Conservation (phyloP, 35 echinoderm and acorn worm species). For the Heliocidaris erythrogramma region DNA sequence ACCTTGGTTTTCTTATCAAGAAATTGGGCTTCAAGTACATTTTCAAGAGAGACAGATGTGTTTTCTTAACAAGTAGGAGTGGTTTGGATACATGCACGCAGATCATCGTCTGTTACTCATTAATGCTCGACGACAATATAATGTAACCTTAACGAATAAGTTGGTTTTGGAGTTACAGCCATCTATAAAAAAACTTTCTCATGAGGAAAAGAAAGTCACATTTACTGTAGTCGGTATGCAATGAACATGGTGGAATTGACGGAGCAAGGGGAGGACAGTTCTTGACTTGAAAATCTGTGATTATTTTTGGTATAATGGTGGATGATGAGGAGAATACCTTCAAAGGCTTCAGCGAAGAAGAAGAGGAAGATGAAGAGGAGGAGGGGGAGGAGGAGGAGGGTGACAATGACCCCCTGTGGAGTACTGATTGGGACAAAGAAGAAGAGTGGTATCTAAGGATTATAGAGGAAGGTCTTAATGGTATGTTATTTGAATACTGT, state of each 20-base stretch:
- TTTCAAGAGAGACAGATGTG: not conserved
- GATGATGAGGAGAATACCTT: too few relatives aligned
- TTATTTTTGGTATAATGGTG: too few relatives aligned
- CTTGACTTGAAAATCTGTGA: too few relatives aligned
- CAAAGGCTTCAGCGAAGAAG: not conserved
- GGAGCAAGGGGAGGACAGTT: too few relatives aligned
- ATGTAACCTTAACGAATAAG: not conserved
- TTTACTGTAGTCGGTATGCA: not conserved
- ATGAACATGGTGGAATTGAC: not conserved
- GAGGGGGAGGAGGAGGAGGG: not conserved
- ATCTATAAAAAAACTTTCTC: not conserved
- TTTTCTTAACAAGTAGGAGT: not conserved
- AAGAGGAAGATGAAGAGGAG: not conserved
- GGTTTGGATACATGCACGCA: not conserved
- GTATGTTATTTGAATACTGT: not conserved
- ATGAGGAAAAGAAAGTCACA: not conserved
- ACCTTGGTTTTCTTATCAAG: not conserved
- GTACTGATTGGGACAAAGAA: not conserved
- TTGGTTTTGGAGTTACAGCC: not conserved
- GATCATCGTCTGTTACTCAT: not conserved
- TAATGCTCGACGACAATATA: not conserved
- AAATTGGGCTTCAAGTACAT: not conserved
- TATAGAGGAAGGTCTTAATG: not conserved
- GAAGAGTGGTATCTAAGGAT: constrained; percentile 23
- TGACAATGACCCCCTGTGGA: not conserved